phyloP scores from a whole-genome alignment of 2,113 vertebrate genomes.

The Irena cyanogastra region DNA sequence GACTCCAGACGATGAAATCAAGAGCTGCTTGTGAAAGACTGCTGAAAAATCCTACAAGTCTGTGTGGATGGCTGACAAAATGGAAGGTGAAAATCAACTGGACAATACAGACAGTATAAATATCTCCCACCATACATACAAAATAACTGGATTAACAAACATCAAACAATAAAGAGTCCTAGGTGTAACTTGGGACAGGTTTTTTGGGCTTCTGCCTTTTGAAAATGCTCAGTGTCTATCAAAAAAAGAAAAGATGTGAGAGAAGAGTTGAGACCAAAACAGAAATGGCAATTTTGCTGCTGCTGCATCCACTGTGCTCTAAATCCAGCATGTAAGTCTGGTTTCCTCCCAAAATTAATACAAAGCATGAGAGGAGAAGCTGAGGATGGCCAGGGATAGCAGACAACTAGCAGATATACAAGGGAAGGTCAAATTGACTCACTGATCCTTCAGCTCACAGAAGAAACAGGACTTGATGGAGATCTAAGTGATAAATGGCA shows the following conservation, averaged over 20 bases:
- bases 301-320: neutral
- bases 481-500: neutral
- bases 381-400: neutral
- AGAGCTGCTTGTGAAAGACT: neutral
- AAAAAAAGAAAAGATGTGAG: neutral
- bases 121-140: neutral
- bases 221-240: neutral
- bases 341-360: neutral
- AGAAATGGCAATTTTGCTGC: neutral
- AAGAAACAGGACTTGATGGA: neutral
- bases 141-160: neutral
- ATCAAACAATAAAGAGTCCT: neutral
- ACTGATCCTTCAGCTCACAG: neutral
- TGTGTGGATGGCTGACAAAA: neutral
- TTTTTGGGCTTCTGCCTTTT: neutral
- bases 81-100: neutral
- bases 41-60: neutral
- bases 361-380: neutral
- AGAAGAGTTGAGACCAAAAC: neutral
- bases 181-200: neutral
- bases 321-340: fast-evolving
- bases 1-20: neutral
- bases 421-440: neutral
- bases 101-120: neutral
- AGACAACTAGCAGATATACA: neutral